Evolutionary conservation across 2,113 vertebrate genomes (phyloP), one percentile per base, ranked within the genome.

Genomic region (Podarcis muralis): DNA sequence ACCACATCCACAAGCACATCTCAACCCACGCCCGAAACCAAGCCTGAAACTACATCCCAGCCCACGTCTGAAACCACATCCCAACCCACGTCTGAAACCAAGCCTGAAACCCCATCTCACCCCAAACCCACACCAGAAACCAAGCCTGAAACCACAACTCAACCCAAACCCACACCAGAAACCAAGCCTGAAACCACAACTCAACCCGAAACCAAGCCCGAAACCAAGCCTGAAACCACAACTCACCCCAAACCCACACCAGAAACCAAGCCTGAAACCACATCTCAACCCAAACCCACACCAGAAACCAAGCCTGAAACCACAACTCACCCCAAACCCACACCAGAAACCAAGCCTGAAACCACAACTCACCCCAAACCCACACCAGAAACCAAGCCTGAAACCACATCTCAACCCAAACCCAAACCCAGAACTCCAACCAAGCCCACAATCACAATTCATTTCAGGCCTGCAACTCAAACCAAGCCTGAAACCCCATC

Each of bases 21-120:
- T 23, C 68, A 69, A 15, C 2, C 37, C 65, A 20, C 7, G 9
- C 11, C 59, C 18, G 2, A 23, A 37, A 32, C 32, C 80, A 18
- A 32, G 57, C 27, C 65, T 8, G 18, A 66, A 59, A 1, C 13
- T n/a, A 1, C 77, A 40, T 0, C 40, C 30, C 69, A 2, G 0
- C 16, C 27, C 4, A 0, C 11, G 66, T 6, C 65, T 9, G 18
- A 66, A 59, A 1, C 20, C 40, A 1, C 77, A 40, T 0, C 40
- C 27, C 69, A 2, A 4, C 27, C 12, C 0, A 0, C 0, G 3
- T 20, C 32, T 0, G 37, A 65, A 27, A 3, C 2, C 0, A 1
- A 0, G 3, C 18, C 32, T 0, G 37, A 69, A 30, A 2, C 1
- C 0, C 48, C 72, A 16, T 9, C 40, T 15, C n/a, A 1, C 1